Evolutionary conservation across 2,888 invertebrate species (phyloP).

Genomic region (Eupeodes latifasciatus): DNA sequence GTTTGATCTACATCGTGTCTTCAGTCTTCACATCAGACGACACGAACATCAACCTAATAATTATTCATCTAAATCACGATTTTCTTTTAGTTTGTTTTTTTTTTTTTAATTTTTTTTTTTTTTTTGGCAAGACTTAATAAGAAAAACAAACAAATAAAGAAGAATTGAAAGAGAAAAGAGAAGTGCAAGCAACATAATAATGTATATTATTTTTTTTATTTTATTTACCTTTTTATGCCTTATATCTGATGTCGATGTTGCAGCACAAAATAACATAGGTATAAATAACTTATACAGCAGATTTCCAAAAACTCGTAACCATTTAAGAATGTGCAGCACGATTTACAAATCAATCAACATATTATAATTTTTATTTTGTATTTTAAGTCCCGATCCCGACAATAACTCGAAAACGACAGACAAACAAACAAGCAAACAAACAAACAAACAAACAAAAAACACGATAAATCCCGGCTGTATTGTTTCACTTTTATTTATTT

Average conservation of each 20-base stretch:
- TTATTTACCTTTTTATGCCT: constrained; percentile 58
- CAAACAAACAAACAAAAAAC: constrained; percentile 1
- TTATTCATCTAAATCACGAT: constrained; percentile 70
- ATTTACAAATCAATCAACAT: constrained; percentile 74
- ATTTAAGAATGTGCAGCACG: constrained; percentile 75
- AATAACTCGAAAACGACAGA: constrained; percentile 4
- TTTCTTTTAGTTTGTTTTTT: constrained; percentile 15
- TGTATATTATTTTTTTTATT: not conserved
- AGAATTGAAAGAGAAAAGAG: not conserved
- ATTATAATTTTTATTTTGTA: not conserved
- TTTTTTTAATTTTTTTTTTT: not conserved
- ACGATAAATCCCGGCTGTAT: constrained; percentile 58
- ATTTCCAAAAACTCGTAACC: constrained; percentile 75
- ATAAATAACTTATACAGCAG: constrained; percentile 34
- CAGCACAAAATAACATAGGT: constrained; percentile 55
- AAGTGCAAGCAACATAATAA: constrained; percentile 12
- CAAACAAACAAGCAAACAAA: not conserved
- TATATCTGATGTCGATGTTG: constrained; percentile 46
- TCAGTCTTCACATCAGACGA: constrained; percentile 33
- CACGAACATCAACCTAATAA: constrained; percentile 51
- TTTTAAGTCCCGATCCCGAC: constrained; percentile 30
- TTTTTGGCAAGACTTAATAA: constrained; percentile 25
- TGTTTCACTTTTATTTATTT: constrained; percentile 47
- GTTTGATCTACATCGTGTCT: constrained; percentile 62
- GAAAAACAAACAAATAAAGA: constrained; percentile 30